A percentile compares a stretch with the other conserved stretches of the same genome.
These are phyloP conservation scores for Phylloscopus trochiloides DNA, from an alignment of 2,113 vertebrate genomes.

Conservation along the genomic window DNA sequence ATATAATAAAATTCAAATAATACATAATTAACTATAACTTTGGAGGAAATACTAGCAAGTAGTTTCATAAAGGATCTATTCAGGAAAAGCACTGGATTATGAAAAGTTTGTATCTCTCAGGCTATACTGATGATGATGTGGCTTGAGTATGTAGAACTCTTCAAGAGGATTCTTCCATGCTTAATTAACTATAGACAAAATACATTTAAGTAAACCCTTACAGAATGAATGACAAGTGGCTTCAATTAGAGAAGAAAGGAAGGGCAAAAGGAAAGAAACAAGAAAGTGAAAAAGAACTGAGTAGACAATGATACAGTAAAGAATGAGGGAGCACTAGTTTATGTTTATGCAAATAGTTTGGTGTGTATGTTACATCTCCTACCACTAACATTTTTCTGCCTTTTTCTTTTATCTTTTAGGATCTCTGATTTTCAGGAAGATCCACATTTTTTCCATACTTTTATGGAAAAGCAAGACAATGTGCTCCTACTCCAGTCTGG, in stretches of 20 bases:
- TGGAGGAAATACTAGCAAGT: neutral
- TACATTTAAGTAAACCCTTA: neutral
- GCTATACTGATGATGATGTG: neutral
- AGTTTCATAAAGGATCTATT: neutral
- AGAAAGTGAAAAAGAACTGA: neutral
- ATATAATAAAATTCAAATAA: neutral
- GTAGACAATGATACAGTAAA: neutral
- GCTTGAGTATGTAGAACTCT: neutral
- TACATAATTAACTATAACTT: neutral
- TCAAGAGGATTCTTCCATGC: neutral
- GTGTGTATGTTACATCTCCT: neutral
- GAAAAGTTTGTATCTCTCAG: neutral
- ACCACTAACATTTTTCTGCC: neutral
- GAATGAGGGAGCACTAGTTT: neutral
- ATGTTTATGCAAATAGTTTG: fast-evolving
- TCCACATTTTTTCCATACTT: neutral
- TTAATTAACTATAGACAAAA: neutral
- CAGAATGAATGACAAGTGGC: neutral
- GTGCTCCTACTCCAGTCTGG: neutral
- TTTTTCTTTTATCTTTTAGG: neutral
- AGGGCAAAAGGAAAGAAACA: neutral
- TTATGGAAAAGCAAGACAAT: neutral
- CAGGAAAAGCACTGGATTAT: neutral
- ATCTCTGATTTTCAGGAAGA: neutral
- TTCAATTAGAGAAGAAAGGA: neutral